Evolutionary conservation across 1,140 invertebrate species (phyloP).

Genomic region (Battus philenor): DNA sequence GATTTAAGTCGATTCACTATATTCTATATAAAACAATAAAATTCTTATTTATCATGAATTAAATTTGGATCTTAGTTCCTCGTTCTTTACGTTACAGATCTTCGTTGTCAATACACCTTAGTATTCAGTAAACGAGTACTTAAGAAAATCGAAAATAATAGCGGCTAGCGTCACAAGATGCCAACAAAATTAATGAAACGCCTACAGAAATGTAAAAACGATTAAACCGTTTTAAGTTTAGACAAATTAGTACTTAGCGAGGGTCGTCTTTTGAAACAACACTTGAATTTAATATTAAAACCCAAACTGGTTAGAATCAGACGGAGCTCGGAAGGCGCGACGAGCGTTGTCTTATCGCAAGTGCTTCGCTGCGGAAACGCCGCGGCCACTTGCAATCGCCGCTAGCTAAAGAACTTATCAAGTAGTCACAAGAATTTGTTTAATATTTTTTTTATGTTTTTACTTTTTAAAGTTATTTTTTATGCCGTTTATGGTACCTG

Average conservation of each 20-base stretch:
- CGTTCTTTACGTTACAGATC: no score
- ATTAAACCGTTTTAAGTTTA: constrained; percentile 50
- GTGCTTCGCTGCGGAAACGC: constrained; percentile 55
- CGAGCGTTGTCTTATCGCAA: constrained; percentile 54
- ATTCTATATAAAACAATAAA: no score
- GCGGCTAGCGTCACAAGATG: not conserved
- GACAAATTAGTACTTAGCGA: constrained; percentile 68
- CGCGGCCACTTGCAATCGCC: constrained; percentile 50
- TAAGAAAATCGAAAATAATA: not conserved
- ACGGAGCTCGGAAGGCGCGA: constrained; percentile 25
- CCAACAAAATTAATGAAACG: constrained; percentile 14
- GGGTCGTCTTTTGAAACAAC: constrained; percentile 59
- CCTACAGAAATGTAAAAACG: constrained; percentile 36
- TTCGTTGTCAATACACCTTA: no score
- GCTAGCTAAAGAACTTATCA: constrained; percentile 20
- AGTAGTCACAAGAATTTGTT: constrained; percentile 27
- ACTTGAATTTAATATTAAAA: constrained; percentile 71
- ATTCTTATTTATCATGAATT: no score
- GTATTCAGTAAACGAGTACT: no score
- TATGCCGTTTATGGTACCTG: no score
- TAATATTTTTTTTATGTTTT: no score
- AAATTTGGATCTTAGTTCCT: no score
- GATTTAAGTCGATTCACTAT: no score
- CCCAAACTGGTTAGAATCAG: constrained; percentile 50
- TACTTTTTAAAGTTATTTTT: no score